Base-by-base conservation (phyloP, 2,113 vertebrate species). In the Physeter macrocephalus region DNA sequence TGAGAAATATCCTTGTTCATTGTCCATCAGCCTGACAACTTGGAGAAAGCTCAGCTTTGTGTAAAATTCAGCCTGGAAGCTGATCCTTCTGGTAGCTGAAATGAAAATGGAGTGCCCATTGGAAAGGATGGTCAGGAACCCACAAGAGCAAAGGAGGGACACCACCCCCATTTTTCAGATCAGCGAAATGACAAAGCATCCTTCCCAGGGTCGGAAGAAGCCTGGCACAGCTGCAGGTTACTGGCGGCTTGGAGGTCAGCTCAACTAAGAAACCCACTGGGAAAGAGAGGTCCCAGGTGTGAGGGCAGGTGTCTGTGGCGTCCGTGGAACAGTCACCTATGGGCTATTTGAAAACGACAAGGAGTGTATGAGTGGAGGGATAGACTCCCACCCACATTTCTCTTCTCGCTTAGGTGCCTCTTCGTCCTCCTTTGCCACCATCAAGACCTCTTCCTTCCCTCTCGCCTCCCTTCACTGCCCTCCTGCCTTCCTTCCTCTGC, bases 1-100 rank as follows among this genome's bases (percentile, higher is more conserved):
- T n/a, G 62, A n/a, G 25, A 87, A 94, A 46, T 52, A 59, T 5
- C 23, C 43, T 46, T 49, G 49, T 2, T 87, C 31, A 12, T 92
- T 88, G 67, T 84, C 46, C 18, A 23, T 34, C 10, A 41, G 43
- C n/a, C 54, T 67, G 41, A 57, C 21, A 83, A 17, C 25, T 88
- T 57, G 8, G 54, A 43, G 83, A 89, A 27, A 84, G 21, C 12
- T 77, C 54, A 90, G 8, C 18, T 95, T 87, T 74, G 67, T 64
- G 59, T 92, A 92, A 90, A 90, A 78, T 87, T 69, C 17, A 67
- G 1, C 31, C 69, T 72, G 46, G n/a, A 72, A 69, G 31, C 39
- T 84, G 43, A 88, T 66, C 29, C 8, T 88, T 86, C 61, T 74
- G 15, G 66, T 52, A 61, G 18, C 39, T 78, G 21, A 92, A 81